Evolutionary conservation across 2,797 vertebrate species (phyloP), one percentile per base, ranked within the genome.

Genomic region (Channa striata): DNA sequence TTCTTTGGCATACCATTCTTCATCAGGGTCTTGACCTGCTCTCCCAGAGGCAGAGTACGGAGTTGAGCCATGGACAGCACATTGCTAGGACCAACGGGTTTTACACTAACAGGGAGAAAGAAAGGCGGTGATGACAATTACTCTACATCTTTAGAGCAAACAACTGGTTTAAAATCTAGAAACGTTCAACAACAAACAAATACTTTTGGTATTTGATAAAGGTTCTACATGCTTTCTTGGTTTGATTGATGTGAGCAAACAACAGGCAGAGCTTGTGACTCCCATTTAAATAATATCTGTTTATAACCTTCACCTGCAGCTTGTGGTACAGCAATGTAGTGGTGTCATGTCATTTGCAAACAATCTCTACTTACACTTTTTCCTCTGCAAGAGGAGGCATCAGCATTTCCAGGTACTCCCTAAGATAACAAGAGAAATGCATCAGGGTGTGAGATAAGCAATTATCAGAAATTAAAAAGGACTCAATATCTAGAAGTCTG

Each of bases 31-130:
- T 96, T 98, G 77, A 99, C 97, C 84, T 99, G 98, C 59, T 99
- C 98, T 2, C 94, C 96, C 39, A 99, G 93, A 0, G 97, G 96
- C 77, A 99, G 90, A 1, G 96, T 99, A 16, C 97, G 95, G 76
- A 99, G 93, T 70, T 99, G 98, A 50, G 97, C 96, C 98, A 99
- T 99, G 17, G 98, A 98, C 11, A 99, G 93, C 12, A 99, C 95
- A 0, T 99, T 99, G 91, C 97, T 99, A 68, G 98, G 98, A 72
- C 96, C 96, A 39, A 95, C 83, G 0, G 97, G 95, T 78, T 95
- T 97, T 64, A 95, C 94, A 62, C 98, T 99, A 63, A 47, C 30
- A 4, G 17, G n/a, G n/a, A 42, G 25, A 56, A 37, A 34, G 3
- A 49, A 11, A 12, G 0, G 1, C 44, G 14, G 53, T 20, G 19